Percentiles rank a stretch among this genome's conserved stretches.
Evolutionary conservation across 2,888 invertebrate genomes (phyloP).

Genomic region (Entomobrya multifasciata): DNA sequence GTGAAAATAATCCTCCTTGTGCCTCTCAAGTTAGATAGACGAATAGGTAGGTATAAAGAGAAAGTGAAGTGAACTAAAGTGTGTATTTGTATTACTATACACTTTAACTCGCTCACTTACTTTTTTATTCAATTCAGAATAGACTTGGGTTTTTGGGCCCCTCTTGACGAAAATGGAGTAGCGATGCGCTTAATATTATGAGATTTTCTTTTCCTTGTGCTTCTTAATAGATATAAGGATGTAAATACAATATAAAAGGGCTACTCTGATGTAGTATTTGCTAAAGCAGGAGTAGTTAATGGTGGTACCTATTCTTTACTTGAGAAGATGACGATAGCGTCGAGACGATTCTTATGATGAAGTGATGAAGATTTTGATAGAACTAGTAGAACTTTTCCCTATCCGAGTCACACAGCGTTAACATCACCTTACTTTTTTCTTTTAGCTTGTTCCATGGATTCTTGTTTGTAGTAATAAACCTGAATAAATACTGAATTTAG

Average conservation of each 20-base stretch:
- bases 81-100: constrained; percentile 4
- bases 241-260: too few species aligned
- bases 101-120: constrained; percentile 17
- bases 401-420: too few species aligned
- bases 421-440: too few species aligned
- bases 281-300: too few species aligned
- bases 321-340: background rate
- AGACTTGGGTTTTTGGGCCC: background rate
- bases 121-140: background rate
- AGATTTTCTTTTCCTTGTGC: too few species aligned
- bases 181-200: background rate
- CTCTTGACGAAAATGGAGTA: background rate
- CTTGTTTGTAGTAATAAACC: background rate
- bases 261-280: too few species aligned
- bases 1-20: constrained; percentile 41
- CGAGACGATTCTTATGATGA: background rate
- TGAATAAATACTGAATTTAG: constrained; percentile 14
- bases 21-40: background rate
- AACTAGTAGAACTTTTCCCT: constrained; percentile 39
- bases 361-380: constrained; percentile 11
- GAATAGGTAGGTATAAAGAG: background rate
- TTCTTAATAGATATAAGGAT: too few species aligned
- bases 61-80: too few species aligned
- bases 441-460: background rate
- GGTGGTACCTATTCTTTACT: too few species aligned